Evolutionary conservation across 2,888 invertebrate genomes (phyloP).

Genomic region (Cheilosia grossa): DNA sequence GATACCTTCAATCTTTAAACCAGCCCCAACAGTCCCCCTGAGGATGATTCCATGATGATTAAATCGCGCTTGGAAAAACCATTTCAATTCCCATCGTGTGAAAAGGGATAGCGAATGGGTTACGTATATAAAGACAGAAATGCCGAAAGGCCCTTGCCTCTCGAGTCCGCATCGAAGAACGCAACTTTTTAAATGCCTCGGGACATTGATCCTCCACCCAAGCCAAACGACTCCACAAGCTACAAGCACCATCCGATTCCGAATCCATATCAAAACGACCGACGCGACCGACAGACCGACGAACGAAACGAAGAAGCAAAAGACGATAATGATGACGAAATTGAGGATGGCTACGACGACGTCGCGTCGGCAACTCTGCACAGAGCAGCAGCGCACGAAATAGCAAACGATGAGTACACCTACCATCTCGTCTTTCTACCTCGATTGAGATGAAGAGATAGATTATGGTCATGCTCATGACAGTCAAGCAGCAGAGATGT

Average conservation of each 20-base stretch:
- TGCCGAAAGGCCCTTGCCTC: constrained; percentile 34
- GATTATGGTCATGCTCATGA: constrained; percentile 57
- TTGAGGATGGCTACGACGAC: constrained; percentile 22
- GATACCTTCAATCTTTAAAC: constrained; percentile 9
- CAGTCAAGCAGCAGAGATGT: constrained; percentile 8
- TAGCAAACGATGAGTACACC: constrained; percentile 31
- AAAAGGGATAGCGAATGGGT: background rate
- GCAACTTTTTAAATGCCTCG: constrained; percentile 48
- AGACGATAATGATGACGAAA: constrained; percentile 23
- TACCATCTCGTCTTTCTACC: constrained; percentile 56
- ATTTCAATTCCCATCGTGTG: constrained; percentile 6
- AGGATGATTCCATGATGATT: constrained; percentile 15
- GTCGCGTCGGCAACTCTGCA: constrained; percentile 35
- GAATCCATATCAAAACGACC: background rate
- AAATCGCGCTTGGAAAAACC: constrained; percentile 12
- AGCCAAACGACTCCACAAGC: constrained; percentile 26
- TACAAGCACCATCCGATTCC: too few species aligned
- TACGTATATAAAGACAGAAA: background rate
- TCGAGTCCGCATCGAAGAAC: constrained; percentile 11
- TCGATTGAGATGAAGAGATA: constrained; percentile 31
- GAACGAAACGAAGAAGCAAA: constrained; percentile 2
- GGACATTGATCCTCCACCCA: constrained; percentile 53
- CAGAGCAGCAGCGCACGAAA: background rate
- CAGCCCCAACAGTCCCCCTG: constrained; percentile 18
- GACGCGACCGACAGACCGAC: constrained; percentile 1